Percentiles rank a stretch among this genome's conserved stretches.
Evolutionary conservation across 2,888 invertebrate species (phyloP).

Genomic region (Anticlea derivata): DNA sequence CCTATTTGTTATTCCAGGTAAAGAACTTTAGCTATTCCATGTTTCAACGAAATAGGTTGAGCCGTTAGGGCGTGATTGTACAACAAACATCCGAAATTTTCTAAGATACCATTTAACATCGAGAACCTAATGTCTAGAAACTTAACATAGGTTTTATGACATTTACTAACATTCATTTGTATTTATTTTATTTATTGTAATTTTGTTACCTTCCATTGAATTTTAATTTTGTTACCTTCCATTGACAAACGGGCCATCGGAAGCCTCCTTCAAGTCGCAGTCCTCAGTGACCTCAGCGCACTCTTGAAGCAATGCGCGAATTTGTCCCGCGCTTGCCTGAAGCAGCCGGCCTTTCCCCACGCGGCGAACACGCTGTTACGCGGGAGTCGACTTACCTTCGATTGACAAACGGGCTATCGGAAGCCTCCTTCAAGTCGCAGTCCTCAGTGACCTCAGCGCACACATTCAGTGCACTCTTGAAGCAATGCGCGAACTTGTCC

Average conservation of each 20-base stretch:
- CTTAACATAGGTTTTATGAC: no score
- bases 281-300: slow-evolving; percentile 64
- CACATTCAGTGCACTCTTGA: slow-evolving; percentile 63
- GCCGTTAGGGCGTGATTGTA: no score
- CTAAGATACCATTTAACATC: no score
- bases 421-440: slow-evolving; percentile 67
- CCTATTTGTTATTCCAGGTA: no score
- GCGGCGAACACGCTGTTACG: slow-evolving; percentile 69
- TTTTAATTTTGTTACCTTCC: no score
- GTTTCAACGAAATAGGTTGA: no score
- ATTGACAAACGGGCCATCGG: slow-evolving; percentile 61
- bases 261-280: slow-evolving; percentile 67
- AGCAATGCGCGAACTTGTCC: slow-evolving; percentile 86
- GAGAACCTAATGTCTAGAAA: no score
- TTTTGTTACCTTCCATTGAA: no score
- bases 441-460: slow-evolving; percentile 66
- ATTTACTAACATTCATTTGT: no score
- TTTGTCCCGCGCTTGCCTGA: slow-evolving; percentile 89
- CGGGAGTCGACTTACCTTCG: slow-evolving; percentile 24
- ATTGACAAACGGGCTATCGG: slow-evolving; percentile 61
- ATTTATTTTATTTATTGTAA: background rate
- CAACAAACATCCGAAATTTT: no score
- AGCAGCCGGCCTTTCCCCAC: slow-evolving; percentile 94
- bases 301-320: slow-evolving; percentile 83
- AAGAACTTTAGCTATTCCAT: no score